phyloP scores from a whole-genome alignment of 2,888 invertebrate genomes.

The Stenchaetothrips biformis region DNA sequence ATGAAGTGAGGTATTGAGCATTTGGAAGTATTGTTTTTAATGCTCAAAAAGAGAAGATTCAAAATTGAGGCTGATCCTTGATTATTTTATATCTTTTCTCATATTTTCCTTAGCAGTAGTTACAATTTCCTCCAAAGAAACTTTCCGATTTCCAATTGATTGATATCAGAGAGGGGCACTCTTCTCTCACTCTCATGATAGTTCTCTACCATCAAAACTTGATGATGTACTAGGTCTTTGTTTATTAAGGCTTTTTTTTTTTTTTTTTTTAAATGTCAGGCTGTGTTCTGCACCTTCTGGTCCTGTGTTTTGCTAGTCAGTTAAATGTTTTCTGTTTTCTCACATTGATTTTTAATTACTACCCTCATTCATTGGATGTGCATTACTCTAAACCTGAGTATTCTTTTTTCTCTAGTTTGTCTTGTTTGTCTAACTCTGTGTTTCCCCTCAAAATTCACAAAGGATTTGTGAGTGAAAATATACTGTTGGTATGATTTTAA shows the following conservation, averaged over 20 bases:
- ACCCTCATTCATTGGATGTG: too few species aligned
- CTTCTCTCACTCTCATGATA: too few species aligned
- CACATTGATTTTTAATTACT: too few species aligned
- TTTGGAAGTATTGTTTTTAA: neutral
- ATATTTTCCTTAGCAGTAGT: neutral
- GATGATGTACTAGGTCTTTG: too few species aligned
- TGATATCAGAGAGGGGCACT: neutral
- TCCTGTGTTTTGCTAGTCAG: constrained; percentile 11
- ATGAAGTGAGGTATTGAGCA: too few species aligned
- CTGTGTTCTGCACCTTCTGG: constrained; percentile 15
- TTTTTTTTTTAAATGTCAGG: too few species aligned
- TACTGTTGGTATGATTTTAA: neutral
- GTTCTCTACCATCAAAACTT: too few species aligned
- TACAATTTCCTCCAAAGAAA: neutral
- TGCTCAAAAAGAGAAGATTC: neutral
- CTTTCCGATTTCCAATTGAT: neutral
- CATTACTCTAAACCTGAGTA: too few species aligned
- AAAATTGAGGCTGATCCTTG: neutral
- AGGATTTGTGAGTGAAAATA: neutral
- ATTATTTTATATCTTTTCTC: neutral
- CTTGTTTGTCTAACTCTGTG: neutral
- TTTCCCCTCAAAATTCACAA: neutral
- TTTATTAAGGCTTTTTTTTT: neutral
- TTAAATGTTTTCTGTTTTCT: too few species aligned
- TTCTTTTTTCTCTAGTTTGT: neutral